Evolutionary conservation across 2,113 vertebrate species (phyloP).

Genomic region (Hirundichthys speculiger): DNA sequence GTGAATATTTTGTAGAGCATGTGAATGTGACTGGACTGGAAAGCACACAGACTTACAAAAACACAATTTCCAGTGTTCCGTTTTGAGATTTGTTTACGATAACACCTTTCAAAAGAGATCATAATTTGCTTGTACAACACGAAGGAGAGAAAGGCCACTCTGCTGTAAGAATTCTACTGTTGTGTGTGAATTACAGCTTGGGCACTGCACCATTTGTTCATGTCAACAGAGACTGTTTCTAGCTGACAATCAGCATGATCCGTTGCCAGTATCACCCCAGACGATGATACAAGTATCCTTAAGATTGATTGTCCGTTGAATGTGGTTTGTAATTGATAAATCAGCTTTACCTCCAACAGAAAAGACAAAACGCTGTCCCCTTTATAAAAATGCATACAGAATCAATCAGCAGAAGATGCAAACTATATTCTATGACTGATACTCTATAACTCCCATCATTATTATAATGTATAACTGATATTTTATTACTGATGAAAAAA

Average conservation of each 20-base stretch:
- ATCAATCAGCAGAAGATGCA: too few species aligned
- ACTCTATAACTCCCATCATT: too few species aligned
- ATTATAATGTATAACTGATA: neutral
- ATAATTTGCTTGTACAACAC: slow-evolving; percentile 14
- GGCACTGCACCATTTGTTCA: neutral
- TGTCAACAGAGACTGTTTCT: slow-evolving; percentile 1
- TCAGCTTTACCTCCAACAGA: too few species aligned
- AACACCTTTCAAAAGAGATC: slow-evolving; percentile 2
- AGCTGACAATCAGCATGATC: slow-evolving; percentile 9
- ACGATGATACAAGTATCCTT: too few species aligned
- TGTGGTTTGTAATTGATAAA: too few species aligned
- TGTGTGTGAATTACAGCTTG: slow-evolving; percentile 15
- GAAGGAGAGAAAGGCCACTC: slow-evolving; percentile 54
- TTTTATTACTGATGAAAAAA: neutral
- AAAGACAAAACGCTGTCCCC: too few species aligned
- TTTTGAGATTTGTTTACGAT: neutral
- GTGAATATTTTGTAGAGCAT: slow-evolving; percentile 17
- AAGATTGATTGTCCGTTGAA: too few species aligned
- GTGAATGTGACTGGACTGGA: slow-evolving; percentile 6
- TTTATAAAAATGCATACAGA: too few species aligned
- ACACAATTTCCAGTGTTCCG: slow-evolving; percentile 16
- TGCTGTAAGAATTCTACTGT: slow-evolving; percentile 23
- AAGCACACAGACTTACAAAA: slow-evolving; percentile 25
- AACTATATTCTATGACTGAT: too few species aligned
- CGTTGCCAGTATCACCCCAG: slow-evolving; percentile 5